Evolutionary conservation across 2,888 invertebrate species (phyloP).

Genomic region (Sesia apiformis): DNA sequence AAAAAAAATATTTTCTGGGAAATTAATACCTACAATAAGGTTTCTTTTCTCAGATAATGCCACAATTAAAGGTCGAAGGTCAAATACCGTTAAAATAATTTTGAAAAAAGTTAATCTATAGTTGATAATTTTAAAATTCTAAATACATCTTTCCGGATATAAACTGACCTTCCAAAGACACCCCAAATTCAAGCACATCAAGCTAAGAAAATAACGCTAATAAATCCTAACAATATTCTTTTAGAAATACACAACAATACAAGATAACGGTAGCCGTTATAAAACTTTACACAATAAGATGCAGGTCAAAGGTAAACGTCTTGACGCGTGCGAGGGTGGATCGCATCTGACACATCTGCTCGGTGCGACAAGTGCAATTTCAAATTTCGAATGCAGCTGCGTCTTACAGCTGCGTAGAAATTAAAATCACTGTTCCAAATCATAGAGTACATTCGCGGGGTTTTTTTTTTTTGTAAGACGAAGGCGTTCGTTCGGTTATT

Average conservation of each 20-base stretch:
- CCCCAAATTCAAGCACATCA: no score
- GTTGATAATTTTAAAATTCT: no score
- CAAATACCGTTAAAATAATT: no score
- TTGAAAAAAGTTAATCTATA: no score
- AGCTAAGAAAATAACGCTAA: no score
- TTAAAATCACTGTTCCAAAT: background rate
- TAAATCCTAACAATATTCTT: no score
- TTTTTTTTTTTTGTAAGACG: conserved; percentile 8
- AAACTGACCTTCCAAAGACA: no score
- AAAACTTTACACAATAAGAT: background rate
- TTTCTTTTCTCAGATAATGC: no score
- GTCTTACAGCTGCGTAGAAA: background rate
- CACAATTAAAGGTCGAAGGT: no score
- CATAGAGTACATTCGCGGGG: background rate
- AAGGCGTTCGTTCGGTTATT: conserved; percentile 16
- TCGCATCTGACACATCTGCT: conserved; percentile 6
- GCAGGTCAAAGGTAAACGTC: background rate
- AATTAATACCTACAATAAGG: no score
- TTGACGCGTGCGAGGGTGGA: background rate
- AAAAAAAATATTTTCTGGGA: no score
- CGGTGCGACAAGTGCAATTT: conserved; percentile 21
- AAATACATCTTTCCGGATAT: no score
- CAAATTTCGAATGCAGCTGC: conserved; percentile 25
- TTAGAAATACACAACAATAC: background rate
- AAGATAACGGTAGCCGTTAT: conserved; percentile 4